Evolutionary conservation across 2,113 vertebrate genomes (phyloP).

Genomic region (Narcine bancroftii): DNA sequence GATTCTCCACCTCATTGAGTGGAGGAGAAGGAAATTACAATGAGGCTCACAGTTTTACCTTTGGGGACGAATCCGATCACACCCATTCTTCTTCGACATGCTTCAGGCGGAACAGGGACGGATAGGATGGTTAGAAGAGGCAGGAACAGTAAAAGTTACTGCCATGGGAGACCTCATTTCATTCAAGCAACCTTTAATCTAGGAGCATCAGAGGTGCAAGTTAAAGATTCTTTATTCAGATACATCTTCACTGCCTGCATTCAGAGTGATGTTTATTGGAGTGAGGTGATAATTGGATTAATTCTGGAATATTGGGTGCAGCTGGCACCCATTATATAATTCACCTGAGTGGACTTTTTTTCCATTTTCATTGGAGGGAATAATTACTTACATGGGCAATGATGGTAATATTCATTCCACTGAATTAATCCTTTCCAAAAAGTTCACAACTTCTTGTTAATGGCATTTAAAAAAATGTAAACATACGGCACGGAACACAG

Average conservation of each 20-base stretch:
- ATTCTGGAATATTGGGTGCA: slow-evolving; percentile 18
- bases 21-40: background rate
- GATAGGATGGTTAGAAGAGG: background rate
- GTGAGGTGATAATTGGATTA: slow-evolving; percentile 27
- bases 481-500: no score
- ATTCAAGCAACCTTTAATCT: background rate
- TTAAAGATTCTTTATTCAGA: background rate
- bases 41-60: background rate
- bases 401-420: background rate
- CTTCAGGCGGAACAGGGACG: background rate
- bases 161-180: background rate
- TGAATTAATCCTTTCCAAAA: background rate
- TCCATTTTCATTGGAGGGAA: background rate
- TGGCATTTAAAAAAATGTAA: no score
- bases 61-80: background rate
- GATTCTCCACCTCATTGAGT: background rate
- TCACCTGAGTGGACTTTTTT: background rate
- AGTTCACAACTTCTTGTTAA: background rate
- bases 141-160: background rate
- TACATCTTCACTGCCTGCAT: background rate
- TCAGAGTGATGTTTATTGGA: background rate
- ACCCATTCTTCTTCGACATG: background rate
- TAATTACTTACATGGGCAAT: background rate
- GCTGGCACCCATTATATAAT: slow-evolving; percentile 23
- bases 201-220: background rate